Evolutionary conservation across 2,113 vertebrate genomes (phyloP).

Genomic region (Lagopus leucura): DNA sequence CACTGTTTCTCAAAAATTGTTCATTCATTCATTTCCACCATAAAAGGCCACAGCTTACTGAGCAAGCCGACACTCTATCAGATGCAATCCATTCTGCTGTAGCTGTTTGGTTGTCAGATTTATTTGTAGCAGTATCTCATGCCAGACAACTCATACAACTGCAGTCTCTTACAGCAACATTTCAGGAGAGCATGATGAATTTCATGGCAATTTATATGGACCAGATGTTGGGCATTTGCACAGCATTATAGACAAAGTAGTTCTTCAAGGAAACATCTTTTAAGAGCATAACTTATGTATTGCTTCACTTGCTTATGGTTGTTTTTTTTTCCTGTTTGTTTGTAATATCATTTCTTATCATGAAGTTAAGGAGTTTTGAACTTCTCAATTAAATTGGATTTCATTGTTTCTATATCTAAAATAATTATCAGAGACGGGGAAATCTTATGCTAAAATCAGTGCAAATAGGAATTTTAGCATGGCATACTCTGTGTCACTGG

Average conservation of each 20-base stretch:
- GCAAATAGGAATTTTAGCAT: background rate
- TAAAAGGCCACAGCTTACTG: background rate
- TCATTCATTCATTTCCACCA: background rate
- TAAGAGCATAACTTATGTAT: background rate
- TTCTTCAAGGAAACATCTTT: background rate
- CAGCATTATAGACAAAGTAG: background rate
- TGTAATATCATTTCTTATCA: background rate
- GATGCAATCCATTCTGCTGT: background rate
- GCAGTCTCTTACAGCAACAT: background rate
- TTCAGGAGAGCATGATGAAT: slow-evolving; percentile 25
- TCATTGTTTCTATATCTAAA: background rate
- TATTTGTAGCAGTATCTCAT: slow-evolving; percentile 39
- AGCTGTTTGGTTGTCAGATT: slow-evolving; percentile 38
- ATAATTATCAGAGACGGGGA: background rate
- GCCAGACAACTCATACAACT: background rate
- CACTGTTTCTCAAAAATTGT: background rate
- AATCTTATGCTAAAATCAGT: background rate
- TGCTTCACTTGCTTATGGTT: background rate
- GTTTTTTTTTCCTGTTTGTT: background rate
- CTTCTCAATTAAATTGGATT: background rate
- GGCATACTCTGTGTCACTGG: accelerated
- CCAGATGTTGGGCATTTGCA: slow-evolving; percentile 1
- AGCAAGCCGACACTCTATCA: background rate
- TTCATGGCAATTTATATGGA: background rate
- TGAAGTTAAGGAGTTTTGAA: background rate